Percentiles rank a stretch among this genome's conserved stretches.
Evolutionary conservation across 2,888 invertebrate species (phyloP).

Genomic region (Rhaphigaster nebulosa): DNA sequence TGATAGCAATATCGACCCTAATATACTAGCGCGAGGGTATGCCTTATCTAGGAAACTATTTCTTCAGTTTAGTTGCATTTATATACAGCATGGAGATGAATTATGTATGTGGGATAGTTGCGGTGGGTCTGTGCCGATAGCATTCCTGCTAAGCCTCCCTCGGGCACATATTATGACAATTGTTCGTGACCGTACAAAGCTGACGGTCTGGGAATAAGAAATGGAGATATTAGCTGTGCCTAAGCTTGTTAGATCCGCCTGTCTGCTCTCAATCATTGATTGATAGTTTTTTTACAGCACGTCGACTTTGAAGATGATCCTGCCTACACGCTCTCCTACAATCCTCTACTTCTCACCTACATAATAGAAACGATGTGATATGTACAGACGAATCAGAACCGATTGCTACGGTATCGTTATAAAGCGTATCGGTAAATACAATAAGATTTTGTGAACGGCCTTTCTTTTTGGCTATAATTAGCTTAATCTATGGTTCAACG

Average conservation of each 20-base stretch:
- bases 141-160: not conserved
- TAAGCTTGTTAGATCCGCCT: slow-evolving; percentile 22
- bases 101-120: slow-evolving; percentile 32
- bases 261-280: slow-evolving; percentile 7
- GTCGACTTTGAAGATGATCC: not conserved
- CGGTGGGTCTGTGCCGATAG: not conserved
- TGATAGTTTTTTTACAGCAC: slow-evolving; percentile 6
- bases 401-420: not conserved
- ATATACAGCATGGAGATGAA: slow-evolving; percentile 6
- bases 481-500: not conserved
- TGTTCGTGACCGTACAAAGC: slow-evolving; percentile 32
- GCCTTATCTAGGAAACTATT: slow-evolving; percentile 16
- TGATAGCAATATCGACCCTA: slow-evolving; percentile 1
- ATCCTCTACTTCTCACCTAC: not conserved
- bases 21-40: not conserved
- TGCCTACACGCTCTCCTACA: not conserved
- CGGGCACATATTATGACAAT: slow-evolving; percentile 10
- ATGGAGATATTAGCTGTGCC: slow-evolving; percentile 6
- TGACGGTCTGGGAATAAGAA: slow-evolving; percentile 27
- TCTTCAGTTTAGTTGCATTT: slow-evolving; percentile 16
- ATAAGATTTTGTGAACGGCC: not conserved
- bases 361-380: not conserved
- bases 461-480: not conserved
- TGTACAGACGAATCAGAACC: not conserved
- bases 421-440: not conserved